A percentile compares a stretch with the other conserved stretches of the same genome.
These are phyloP conservation scores for Unio delphinus DNA, from an alignment of 2,888 invertebrate genomes.

Conservation along the genomic window DNA sequence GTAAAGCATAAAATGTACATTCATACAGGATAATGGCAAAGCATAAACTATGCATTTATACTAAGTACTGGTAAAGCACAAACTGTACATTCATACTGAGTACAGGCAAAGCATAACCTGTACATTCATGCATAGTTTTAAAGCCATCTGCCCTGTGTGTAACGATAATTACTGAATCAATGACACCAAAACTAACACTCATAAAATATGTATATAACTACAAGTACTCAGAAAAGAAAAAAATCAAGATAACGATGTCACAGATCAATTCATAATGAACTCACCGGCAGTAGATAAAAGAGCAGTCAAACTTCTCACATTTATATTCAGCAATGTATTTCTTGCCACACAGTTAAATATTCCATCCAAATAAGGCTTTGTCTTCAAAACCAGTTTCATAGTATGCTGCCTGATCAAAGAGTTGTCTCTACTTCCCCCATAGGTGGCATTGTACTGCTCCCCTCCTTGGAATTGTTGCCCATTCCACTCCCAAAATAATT, in stretches of 20 bases:
- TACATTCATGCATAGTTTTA: too few species aligned
- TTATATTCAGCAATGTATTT: constrained; percentile 47
- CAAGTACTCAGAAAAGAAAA: too few species aligned
- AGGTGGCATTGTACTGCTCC: constrained; percentile 46
- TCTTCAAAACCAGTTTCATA: constrained; percentile 45
- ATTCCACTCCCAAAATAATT: constrained; percentile 57
- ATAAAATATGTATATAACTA: too few species aligned
- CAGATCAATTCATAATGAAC: not conserved
- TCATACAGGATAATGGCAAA: too few species aligned
- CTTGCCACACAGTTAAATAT: constrained; percentile 53
- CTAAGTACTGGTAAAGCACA: too few species aligned
- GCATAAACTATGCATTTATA: too few species aligned
- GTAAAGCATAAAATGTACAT: too few species aligned
- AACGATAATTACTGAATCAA: too few species aligned
- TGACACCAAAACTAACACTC: too few species aligned
- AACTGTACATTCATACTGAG: too few species aligned
- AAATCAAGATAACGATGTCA: not conserved
- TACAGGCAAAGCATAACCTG: too few species aligned
- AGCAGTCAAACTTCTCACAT: constrained; percentile 47
- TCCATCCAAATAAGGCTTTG: constrained; percentile 39
- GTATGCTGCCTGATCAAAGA: constrained; percentile 46
- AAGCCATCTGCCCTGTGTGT: too few species aligned
- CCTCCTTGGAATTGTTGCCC: constrained; percentile 45
- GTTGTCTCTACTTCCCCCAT: constrained; percentile 35
- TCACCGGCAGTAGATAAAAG: constrained; percentile 47